Evolutionary conservation across 2,797 vertebrate genomes (phyloP), one percentile per base, ranked within the genome.

Genomic region (Hozukius guyotensis): DNA sequence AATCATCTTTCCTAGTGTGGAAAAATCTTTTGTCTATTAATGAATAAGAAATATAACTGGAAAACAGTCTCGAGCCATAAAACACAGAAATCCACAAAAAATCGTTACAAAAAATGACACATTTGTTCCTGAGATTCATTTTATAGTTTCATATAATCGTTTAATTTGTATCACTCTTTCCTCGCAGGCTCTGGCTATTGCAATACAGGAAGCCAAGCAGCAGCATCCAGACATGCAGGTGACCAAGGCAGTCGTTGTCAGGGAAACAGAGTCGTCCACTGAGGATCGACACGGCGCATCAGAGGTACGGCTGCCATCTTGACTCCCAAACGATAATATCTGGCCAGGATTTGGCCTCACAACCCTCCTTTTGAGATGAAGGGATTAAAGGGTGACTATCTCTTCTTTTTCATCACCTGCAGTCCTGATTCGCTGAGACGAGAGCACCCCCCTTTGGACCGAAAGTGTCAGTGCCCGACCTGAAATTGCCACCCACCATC

Each of bases 191-290:
- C 94, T 99, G 88, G 98, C 98, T 90, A 97, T 99, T 93, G 98
- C 98, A 94, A 99, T 99, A 94, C 98, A 99, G 93, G 98, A 99
- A 89, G 98, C 98, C 88, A 98, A 97, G 93, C 97, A 99, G 83
- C 98, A 99, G 95, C 98, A 99, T 87, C 98, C 98, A 0, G 98
- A 99, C 95, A 99, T 99, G 98, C 96, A 98, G 96, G 98, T 99
- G 94, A 99, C 98, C 94, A 99, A 99, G 96, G 98, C 98, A 65
- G 96, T 99, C 36, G 98, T 99, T 87, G 98, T 99, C 94, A 98
- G 97, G 96, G 98, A 99, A 97, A 99, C 97, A 83, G 98, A 99
- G 88, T 96, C 97, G 61, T 98, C 98, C 94, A 96, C 96, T 2
- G 98, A 98, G 91, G 97, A 98, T 81, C 96, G 95, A 90, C 97